phyloP scores from a whole-genome alignment of 2,888 invertebrate genomes.

The Pristionchus exspectatus region DNA sequence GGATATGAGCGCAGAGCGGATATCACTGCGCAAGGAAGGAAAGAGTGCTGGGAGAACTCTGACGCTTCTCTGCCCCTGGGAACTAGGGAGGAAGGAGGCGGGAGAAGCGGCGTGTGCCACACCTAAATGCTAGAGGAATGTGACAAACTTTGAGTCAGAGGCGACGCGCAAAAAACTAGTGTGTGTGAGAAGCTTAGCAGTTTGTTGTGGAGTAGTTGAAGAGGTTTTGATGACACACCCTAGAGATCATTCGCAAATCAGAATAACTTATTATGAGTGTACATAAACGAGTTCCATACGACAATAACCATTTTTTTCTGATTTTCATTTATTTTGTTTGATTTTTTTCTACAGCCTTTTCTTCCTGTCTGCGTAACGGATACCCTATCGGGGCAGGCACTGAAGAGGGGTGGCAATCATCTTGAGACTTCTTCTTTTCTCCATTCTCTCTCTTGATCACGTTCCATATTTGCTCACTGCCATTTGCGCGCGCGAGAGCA shows the following conservation, averaged over 20 bases:
- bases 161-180: background rate
- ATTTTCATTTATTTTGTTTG: background rate
- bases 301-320: background rate
- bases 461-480: slow-evolving; percentile 31
- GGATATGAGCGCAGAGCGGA: background rate
- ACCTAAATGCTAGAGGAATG: slow-evolving; percentile 21
- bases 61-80: background rate
- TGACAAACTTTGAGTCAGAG: slow-evolving; percentile 45
- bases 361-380: background rate
- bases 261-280: background rate
- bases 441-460: background rate
- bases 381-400: background rate
- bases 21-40: background rate
- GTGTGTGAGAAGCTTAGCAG: slow-evolving; percentile 38
- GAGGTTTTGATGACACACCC: background rate
- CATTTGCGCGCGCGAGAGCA: background rate
- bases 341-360: background rate
- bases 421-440: slow-evolving; percentile 37
- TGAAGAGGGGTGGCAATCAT: slow-evolving; percentile 14
- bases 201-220: slow-evolving; percentile 28
- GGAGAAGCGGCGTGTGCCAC: slow-evolving; percentile 4
- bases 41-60: slow-evolving; percentile 23
- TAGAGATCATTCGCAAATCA: background rate
- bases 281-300: background rate
- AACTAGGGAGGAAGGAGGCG: background rate